Percentiles rank a stretch among this genome's conserved stretches.
These are phyloP conservation scores for Scomber japonicus DNA, from an alignment of 2,113 vertebrate species.

Conservation along the genomic window DNA sequence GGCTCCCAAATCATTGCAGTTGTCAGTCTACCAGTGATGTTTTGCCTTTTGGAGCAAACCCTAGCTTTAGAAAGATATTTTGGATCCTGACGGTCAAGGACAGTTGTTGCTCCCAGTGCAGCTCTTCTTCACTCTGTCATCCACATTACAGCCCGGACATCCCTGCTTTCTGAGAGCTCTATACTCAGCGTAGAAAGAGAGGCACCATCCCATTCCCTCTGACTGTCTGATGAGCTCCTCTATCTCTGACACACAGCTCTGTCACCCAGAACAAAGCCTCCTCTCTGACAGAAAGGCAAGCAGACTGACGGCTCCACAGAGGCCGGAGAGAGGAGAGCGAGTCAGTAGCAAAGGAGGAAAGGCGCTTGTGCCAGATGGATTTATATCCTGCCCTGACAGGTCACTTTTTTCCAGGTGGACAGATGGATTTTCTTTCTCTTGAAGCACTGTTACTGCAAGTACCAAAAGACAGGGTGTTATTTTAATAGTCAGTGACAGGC, in stretches of 20 bases:
- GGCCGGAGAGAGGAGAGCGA: slow-evolving; percentile 54
- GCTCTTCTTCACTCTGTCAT: slow-evolving; percentile 51
- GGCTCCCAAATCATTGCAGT: slow-evolving; percentile 31
- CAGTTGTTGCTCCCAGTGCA: slow-evolving; percentile 52
- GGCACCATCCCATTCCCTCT: slow-evolving; percentile 55
- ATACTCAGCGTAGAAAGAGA: slow-evolving; percentile 57
- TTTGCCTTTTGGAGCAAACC: slow-evolving; percentile 23
- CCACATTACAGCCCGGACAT: slow-evolving; percentile 53
- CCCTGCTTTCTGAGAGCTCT: slow-evolving; percentile 59
- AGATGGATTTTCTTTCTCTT: slow-evolving; percentile 72
- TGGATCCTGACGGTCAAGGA: slow-evolving; percentile 51
- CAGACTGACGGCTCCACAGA: slow-evolving; percentile 68
- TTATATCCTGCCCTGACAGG: slow-evolving; percentile 72
- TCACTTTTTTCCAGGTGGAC: slow-evolving; percentile 67
- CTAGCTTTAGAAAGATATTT: slow-evolving; percentile 39
- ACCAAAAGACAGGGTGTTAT: slow-evolving; percentile 55
- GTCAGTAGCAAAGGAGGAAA: slow-evolving; percentile 42
- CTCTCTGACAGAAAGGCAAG: slow-evolving; percentile 68
- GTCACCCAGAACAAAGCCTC: slow-evolving; percentile 80
- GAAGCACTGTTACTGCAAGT: slow-evolving; percentile 51
- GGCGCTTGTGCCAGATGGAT: slow-evolving; percentile 65
- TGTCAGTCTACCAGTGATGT: slow-evolving; percentile 40
- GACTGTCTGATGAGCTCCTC: slow-evolving; percentile 76
- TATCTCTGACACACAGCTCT: slow-evolving; percentile 75
- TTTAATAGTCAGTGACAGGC: slow-evolving; percentile 63